Base-by-base conservation (phyloP, 2,797 vertebrate genomes). In the Eremophila alpestris region DNA sequence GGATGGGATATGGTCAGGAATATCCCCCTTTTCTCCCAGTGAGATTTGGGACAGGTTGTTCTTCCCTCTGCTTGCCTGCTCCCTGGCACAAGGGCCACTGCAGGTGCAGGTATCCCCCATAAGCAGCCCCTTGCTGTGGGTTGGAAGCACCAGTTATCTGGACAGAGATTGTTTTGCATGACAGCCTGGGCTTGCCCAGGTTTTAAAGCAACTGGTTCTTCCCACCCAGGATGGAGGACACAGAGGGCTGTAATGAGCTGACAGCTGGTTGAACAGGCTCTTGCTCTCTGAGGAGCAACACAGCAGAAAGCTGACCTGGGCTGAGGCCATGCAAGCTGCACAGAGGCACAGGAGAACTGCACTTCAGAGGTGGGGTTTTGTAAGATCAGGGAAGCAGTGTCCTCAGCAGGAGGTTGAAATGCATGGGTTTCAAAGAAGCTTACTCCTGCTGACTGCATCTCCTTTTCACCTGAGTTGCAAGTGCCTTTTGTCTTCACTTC, bases 241-340 rank as follows among this genome's bases (percentile, higher is more conserved):
- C 11, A 7, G 60, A 67, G n/a, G 9, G 27, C 24, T 60, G 30
- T 32, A 38, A 45, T 0, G 45, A 90, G 54, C 23, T 4, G 1
- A 4, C 48, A 55, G 32, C 62, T 56, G 41, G 29, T 23, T 32
- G 32, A 75, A 26, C 34, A 34, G 45, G n/a, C 20, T 68, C 38
- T 58, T 60, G 64, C 40, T 52, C 62, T 38, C 16, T 0, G 0
- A 67, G 38, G 27, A 81, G 41, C 46, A 60, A 26, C 0, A 0
- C 56, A 48, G 55, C 52, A 76, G 54, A 41, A 75, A 52, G 52
- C 5, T 71, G 58, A 54, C 32, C 32, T 27, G 51, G 46, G 60
- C 60, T 52, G 68, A 27, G 41, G 18, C 63, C 4, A 2, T 64
- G 38, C 38, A 41, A 54, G 24, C 20, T 82, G 46, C 6, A 1